Evolutionary conservation across 2,888 invertebrate genomes (phyloP), one percentile per base, ranked within the genome.

Genomic region (Phaonia tiefii): DNA sequence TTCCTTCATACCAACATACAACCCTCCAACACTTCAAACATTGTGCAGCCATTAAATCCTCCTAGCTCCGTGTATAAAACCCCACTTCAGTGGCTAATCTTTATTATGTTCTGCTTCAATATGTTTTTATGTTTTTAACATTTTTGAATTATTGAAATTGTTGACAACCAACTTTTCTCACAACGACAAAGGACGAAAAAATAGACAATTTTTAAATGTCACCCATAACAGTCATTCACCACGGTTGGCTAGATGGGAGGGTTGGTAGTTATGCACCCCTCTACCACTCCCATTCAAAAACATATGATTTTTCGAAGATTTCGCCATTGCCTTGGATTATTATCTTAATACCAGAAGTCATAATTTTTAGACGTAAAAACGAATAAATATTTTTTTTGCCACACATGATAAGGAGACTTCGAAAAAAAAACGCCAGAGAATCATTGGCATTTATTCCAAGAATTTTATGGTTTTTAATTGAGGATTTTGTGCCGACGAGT

Each of bases 81-180:
- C 8, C 60, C 37, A 42, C 63, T 26, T 56, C 20, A 69, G 22
- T 63, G 65, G 76, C 73, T 82, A 75, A 79, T 75, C 82, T 82
- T 79, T 79, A 79, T 76, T 76, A 66, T 74, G 76, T 79, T 79
- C 76, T 79, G 78, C 78, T 81, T 81, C 75, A 81, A 78, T 78
- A 78, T 78, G 54, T 75, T 80, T 72, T 81, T 75, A 58, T 75
- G 39, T 63, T 81, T 74, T 78, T 56, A 51, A 82, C 3, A 81
- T 83, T 82, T 80, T 83, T 84, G 78, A 84, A 81, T 82, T 84
- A 84, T 83, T 83, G 78, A 83, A 82, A 82, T 83, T 82, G 77
- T 75, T 71, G 49, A 37, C 63, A 75, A n/a, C 58, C 51, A 75
- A 60, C 10, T 78, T 77, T 17, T 22, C 11, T 2, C 11, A 17